phyloP scores from a whole-genome alignment of 1,140 invertebrate genomes.

The Meloidogyne hapla region DNA sequence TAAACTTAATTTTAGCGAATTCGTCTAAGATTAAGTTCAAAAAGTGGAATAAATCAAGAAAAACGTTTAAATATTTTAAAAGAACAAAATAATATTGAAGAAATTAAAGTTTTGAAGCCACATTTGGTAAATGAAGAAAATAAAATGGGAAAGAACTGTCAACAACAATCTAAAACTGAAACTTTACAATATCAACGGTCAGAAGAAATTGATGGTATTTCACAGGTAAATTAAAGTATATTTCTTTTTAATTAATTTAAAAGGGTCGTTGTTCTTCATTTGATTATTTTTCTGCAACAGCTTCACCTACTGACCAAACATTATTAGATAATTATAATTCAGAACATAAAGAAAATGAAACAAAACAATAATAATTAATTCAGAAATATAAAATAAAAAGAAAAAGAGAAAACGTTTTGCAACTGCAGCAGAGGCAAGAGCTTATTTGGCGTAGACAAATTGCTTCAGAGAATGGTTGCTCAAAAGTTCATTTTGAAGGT shows the following conservation, averaged over 20 bases:
- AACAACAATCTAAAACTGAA: not conserved
- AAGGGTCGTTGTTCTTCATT: slow-evolving; percentile 24
- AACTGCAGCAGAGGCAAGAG: slow-evolving; percentile 15
- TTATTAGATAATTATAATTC: not conserved
- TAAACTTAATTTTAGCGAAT: slow-evolving; percentile 9
- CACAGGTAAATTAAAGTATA: not conserved
- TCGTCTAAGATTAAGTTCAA: slow-evolving; percentile 15
- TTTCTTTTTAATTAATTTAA: not conserved
- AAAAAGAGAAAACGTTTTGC: slow-evolving; percentile 15
- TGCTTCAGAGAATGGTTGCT: not conserved
- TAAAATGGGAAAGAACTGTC: not conserved
- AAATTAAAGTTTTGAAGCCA: not conserved
- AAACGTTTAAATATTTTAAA: not conserved
- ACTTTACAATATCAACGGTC: not conserved
- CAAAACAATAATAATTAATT: not conserved
- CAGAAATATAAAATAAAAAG: not conserved
- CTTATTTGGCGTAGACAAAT: slow-evolving; percentile 19
- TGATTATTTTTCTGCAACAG: slow-evolving; percentile 24
- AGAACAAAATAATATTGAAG: not conserved
- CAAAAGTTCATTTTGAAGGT: not conserved
- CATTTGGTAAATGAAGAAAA: not conserved
- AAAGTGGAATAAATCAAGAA: not conserved
- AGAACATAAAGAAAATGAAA: not conserved
- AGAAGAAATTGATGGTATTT: slow-evolving; percentile 6
- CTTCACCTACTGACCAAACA: slow-evolving; percentile 3